Conservation (phyloP, 2,797 vertebrate species). For the Rhinichthys osculus region DNA sequence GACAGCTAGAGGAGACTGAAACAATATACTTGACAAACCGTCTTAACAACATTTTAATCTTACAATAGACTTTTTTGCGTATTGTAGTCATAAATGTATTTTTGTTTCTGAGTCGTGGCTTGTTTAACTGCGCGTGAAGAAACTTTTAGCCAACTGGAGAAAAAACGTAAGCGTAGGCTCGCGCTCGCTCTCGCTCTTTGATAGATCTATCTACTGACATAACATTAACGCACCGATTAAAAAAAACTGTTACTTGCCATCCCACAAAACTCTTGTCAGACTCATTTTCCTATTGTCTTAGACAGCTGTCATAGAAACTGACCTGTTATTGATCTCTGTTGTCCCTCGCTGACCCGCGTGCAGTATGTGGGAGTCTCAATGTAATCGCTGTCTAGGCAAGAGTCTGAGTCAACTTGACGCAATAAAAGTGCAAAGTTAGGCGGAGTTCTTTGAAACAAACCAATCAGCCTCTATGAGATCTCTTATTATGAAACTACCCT, state of each 20-base stretch:
- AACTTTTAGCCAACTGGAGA: neutral
- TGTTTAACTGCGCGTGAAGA: neutral
- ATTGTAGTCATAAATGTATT: neutral
- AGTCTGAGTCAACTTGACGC: slow-evolving; percentile 1
- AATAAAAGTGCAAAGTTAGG: slow-evolving; percentile 46
- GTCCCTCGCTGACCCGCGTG: slow-evolving; percentile 15
- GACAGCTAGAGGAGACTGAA: neutral
- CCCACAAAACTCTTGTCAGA: neutral
- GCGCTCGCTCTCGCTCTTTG: neutral
- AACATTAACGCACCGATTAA: neutral
- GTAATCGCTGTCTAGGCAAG: neutral
- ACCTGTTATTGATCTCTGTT: slow-evolving; percentile 29
- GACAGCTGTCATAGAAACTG: slow-evolving; percentile 2
- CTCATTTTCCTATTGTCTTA: neutral
- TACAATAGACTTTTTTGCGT: neutral
- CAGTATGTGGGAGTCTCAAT: neutral
- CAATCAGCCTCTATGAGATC: slow-evolving; percentile 38
- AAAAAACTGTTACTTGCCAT: neutral
- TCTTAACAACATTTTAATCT: neutral
- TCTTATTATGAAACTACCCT: slow-evolving; percentile 28
- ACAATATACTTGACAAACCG: neutral
- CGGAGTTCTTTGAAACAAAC: slow-evolving; percentile 41
- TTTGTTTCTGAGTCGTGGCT: neutral
- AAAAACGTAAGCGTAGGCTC: neutral
- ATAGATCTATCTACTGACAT: neutral